Base-by-base conservation (phyloP, 2,113 vertebrate species). In the Brachirus orientalis region DNA sequence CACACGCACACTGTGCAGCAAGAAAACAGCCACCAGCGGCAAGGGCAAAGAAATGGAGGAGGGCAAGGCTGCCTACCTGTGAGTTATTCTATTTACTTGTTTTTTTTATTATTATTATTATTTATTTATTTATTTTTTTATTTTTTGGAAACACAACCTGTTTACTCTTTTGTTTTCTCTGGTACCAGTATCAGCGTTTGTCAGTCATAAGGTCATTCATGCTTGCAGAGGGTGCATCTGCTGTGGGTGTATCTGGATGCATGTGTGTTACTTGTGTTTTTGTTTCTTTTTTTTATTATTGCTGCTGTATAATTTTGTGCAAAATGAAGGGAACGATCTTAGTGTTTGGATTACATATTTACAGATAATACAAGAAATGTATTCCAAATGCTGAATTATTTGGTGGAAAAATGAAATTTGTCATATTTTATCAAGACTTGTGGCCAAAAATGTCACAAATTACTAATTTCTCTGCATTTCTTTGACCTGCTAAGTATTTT, bases 51-150 rank as follows among this genome's bases (percentile, higher is more conserved):
- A 99, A 45, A 88, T 97, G 0, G 98, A 99, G 90, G 97, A 99
- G 89, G 97, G 98, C 62, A 99, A 99, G 76, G 98, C 98, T 2
- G 96, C 98, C 47, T 99, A 99, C 80, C 93, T 99, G 98, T 99
- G 88, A 98, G 98, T 97, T 14, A 3, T 7, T 16, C 0, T 12
- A 19, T 35, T 19, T 50, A 6, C n/a, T n/a, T n/a, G n/a, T n/a
- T n/a, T n/a, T n/a, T n/a, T n/a, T 52, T 19, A 8, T 2, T 14
- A 2, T 28, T 28, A 28, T 28, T 28, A 2, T 28, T 28, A 6
- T 28, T 28, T n/a, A n/a, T n/a, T n/a, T n/a, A n/a, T n/a, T n/a
- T n/a, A n/a, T n/a, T n/a, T n/a, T n/a, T n/a, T n/a, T n/a, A n/a
- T n/a, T n/a, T n/a, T n/a, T n/a, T n/a, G n/a, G n/a, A n/a, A n/a